Evolutionary conservation across 2,113 vertebrate species (phyloP).

Genomic region (Amphiprion percula): DNA sequence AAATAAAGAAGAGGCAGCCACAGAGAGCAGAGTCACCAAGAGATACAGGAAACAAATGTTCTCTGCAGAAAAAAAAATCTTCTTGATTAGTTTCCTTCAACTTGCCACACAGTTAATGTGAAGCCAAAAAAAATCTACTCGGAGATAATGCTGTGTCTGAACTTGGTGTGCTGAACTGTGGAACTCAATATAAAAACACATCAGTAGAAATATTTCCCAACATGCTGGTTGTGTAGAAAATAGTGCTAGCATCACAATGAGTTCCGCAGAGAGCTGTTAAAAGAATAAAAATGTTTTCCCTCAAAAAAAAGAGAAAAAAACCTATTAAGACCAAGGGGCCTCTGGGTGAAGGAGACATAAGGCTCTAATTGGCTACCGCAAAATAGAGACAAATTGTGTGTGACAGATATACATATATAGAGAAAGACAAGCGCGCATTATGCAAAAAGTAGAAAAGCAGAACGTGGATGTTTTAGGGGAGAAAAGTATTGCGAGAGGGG

Average conservation of each 20-base stretch:
- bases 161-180: slow-evolving; percentile 42
- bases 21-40: slow-evolving; percentile 11
- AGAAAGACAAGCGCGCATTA: slow-evolving; percentile 52
- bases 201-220: slow-evolving; percentile 54
- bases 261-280: slow-evolving; percentile 72
- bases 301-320: slow-evolving; percentile 19
- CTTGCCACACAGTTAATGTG: slow-evolving; percentile 47
- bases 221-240: slow-evolving; percentile 41
- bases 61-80: slow-evolving; percentile 7
- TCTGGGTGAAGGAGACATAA: slow-evolving; percentile 46
- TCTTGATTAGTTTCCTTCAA: slow-evolving; percentile 60
- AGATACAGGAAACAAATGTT: slow-evolving; percentile 49
- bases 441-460: slow-evolving; percentile 62
- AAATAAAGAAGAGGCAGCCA: slow-evolving; percentile 47
- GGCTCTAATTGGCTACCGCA: slow-evolving; percentile 67
- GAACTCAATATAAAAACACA: slow-evolving; percentile 31
- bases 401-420: slow-evolving; percentile 49
- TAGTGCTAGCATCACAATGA: slow-evolving; percentile 45
- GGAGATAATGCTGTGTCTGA: slow-evolving; percentile 51
- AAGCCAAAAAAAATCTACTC: slow-evolving; percentile 23
- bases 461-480: slow-evolving; percentile 49
- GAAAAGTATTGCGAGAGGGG: slow-evolving; percentile 36
- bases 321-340: slow-evolving; percentile 43
- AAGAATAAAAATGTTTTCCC: slow-evolving; percentile 55
- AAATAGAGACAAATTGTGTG: slow-evolving; percentile 59